phyloP scores from a whole-genome alignment of 1,140 invertebrate genomes.

The Zaprionus lachaisei region DNA sequence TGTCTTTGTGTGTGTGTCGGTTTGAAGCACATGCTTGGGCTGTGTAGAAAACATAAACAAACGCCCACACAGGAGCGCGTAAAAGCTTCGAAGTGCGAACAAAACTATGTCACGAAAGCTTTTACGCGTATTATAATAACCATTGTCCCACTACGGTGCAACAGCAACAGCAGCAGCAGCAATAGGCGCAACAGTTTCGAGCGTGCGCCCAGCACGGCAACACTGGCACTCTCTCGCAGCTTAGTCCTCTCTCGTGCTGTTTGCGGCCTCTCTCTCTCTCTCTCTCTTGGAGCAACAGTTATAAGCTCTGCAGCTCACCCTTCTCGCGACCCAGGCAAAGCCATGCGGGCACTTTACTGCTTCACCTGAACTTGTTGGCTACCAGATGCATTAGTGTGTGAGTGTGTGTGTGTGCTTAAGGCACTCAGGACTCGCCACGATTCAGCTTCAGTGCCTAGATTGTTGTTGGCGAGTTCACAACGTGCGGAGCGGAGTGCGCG shows the following conservation, averaged over 20 bases:
- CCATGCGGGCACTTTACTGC: constrained; percentile 38
- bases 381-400: constrained; percentile 22
- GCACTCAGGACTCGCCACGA: constrained; percentile 58
- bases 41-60: constrained; percentile 77
- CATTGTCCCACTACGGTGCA: constrained; percentile 43
- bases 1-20: constrained; percentile 28
- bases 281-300: constrained; percentile 65
- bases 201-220: constrained; percentile 57
- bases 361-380: constrained; percentile 64
- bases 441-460: constrained; percentile 78
- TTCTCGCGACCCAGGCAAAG: constrained; percentile 66
- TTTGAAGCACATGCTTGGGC: constrained; percentile 64
- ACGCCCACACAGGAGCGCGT: constrained; percentile 61
- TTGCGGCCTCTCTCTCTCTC: constrained; percentile 29
- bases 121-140: constrained; percentile 60
- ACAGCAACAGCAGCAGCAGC: neutral
- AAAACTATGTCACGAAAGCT: constrained; percentile 77
- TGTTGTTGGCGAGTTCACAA: constrained; percentile 78
- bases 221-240: constrained; percentile 47
- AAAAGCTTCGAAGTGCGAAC: constrained; percentile 62
- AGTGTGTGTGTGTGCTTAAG: constrained; percentile 47
- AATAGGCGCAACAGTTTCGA: constrained; percentile 72
- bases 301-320: constrained; percentile 58
- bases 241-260: constrained; percentile 12
- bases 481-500: constrained; percentile 63